phyloP scores from a whole-genome alignment of 2,888 invertebrate genomes.

The Drosophila picticornis region DNA sequence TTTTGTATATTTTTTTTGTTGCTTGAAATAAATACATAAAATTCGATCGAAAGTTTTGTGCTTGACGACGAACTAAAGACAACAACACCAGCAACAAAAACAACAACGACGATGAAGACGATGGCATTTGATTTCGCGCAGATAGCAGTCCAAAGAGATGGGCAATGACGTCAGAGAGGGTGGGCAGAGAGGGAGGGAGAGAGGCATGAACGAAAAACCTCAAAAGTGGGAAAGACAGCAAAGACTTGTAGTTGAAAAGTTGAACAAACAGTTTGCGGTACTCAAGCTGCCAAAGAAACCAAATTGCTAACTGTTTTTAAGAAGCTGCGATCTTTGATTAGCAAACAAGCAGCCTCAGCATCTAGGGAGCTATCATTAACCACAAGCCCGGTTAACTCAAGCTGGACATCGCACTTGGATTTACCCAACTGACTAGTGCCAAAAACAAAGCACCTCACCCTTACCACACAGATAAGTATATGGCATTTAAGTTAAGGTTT shows the following conservation, averaged over 20 bases:
- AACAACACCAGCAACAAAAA: constrained; percentile 7
- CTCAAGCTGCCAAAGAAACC: constrained; percentile 43
- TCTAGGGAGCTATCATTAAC: constrained; percentile 67
- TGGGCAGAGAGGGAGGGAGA: neutral
- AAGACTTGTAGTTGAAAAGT: constrained; percentile 72
- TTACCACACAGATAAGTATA: neutral
- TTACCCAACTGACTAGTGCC: constrained; percentile 44
- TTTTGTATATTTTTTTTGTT: constrained; percentile 50
- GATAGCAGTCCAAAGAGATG: constrained; percentile 52
- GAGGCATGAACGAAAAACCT: neutral
- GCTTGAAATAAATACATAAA: constrained; percentile 79
- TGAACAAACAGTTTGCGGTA: constrained; percentile 80
- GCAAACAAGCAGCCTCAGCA: constrained; percentile 70
- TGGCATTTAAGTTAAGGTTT: neutral
- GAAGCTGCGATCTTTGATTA: constrained; percentile 75
- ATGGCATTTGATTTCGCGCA: constrained; percentile 80
- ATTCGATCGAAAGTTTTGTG: constrained; percentile 80
- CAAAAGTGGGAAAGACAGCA: constrained; percentile 26
- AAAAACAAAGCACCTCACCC: constrained; percentile 45
- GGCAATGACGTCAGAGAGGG: constrained; percentile 64
- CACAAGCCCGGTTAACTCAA: constrained; percentile 45
- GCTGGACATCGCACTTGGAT: constrained; percentile 60
- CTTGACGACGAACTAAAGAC: constrained; percentile 62
- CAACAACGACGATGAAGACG: constrained; percentile 49
- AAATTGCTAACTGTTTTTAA: constrained; percentile 71